Conservation (phyloP, 2,113 vertebrate species). For the Calonectris borealis region DNA sequence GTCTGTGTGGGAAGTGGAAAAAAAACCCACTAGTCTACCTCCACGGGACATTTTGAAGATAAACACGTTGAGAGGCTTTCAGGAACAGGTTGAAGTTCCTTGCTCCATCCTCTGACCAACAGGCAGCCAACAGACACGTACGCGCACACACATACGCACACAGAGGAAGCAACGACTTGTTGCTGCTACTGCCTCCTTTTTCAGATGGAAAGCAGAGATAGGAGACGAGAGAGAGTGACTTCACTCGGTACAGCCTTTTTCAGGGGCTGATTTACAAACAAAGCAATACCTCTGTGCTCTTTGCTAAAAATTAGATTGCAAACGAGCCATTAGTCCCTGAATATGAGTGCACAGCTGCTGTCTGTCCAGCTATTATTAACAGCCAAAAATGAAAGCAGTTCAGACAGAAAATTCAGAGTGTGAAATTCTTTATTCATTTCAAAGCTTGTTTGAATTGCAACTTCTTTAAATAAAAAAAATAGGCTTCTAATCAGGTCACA, state of each 20-base stretch:
- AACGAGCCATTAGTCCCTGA: not conserved
- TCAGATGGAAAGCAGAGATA: not conserved
- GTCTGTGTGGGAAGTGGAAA: not conserved
- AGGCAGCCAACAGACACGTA: not conserved
- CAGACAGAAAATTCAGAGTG: not conserved
- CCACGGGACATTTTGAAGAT: not conserved
- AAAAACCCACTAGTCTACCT: not conserved
- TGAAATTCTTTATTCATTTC: not conserved
- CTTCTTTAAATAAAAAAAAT: not conserved
- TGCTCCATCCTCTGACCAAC: not conserved
- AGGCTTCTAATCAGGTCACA: conserved; percentile 33
- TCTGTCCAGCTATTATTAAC: not conserved
- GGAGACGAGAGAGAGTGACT: not conserved
- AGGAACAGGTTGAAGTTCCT: not conserved
- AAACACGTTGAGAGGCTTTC: not conserved
- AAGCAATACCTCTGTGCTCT: not conserved
- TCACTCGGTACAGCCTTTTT: not conserved
- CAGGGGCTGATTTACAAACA: not conserved
- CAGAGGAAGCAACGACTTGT: not conserved
- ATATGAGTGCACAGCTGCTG: not conserved
- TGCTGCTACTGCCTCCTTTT: not conserved
- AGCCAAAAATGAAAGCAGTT: not conserved
- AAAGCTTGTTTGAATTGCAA: conserved; percentile 14
- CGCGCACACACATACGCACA: fast-evolving
- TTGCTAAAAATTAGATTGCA: not conserved